Conservation (phyloP, 1,140 invertebrate genomes). For the Physella acuta region DNA sequence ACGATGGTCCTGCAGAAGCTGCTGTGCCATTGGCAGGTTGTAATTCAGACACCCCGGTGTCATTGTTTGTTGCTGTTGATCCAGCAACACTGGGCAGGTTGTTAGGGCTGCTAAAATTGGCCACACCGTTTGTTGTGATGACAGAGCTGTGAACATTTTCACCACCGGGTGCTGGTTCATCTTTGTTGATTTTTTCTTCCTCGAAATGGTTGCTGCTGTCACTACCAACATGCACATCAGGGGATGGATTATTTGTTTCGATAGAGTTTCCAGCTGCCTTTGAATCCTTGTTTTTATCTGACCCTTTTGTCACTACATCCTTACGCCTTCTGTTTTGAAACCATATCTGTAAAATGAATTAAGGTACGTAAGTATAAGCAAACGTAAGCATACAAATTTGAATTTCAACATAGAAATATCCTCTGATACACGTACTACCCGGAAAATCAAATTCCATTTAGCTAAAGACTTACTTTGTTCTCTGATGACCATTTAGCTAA, state of each 20-base stretch:
- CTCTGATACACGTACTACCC: no score
- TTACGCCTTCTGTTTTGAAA: constrained; percentile 55
- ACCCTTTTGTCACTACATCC: constrained; percentile 45
- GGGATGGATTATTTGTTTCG: no score
- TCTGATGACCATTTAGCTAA: no score
- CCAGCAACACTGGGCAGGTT: neutral
- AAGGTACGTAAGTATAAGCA: neutral
- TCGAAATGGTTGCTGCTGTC: neutral
- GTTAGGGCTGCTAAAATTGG: neutral
- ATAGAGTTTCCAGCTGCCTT: neutral
- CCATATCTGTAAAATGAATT: constrained; percentile 56
- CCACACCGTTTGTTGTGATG: no score
- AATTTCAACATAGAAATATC: no score
- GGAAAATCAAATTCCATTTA: no score
- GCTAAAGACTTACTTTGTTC: no score
- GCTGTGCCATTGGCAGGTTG: constrained; percentile 15
- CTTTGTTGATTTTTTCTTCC: neutral
- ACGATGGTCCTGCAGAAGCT: constrained; percentile 7
- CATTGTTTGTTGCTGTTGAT: no score
- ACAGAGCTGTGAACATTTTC: no score
- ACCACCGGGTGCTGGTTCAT: no score
- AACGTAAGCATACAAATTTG: neutral
- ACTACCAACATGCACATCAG: neutral
- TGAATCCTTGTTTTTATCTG: no score
- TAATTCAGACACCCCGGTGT: no score